Percentiles rank a stretch among this genome's conserved stretches.
These are phyloP conservation scores for Cosmia trapezina DNA, from an alignment of 2,888 invertebrate genomes.

Conservation along the genomic window DNA sequence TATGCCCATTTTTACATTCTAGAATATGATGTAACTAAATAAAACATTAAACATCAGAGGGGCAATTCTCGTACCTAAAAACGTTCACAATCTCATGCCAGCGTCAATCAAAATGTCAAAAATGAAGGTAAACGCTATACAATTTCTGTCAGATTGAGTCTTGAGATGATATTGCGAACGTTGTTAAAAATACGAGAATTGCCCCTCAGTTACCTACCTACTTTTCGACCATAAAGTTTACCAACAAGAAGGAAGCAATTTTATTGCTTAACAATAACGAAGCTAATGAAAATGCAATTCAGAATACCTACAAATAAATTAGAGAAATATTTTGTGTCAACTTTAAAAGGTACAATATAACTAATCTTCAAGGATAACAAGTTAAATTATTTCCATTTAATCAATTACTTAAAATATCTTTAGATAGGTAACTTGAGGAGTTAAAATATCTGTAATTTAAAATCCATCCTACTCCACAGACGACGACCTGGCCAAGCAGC, in stretches of 20 bases:
- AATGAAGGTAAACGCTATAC: too few relatives aligned
- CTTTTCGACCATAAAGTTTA: neutral
- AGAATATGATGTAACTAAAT: neutral
- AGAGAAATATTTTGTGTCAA: neutral
- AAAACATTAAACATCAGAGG: too few relatives aligned
- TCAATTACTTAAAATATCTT: neutral
- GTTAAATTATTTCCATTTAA: neutral
- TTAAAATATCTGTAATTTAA: neutral
- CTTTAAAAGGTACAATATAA: neutral
- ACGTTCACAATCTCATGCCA: too few relatives aligned
- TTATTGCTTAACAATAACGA: neutral
- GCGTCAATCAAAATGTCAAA: too few relatives aligned
- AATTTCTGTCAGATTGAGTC: too few relatives aligned
- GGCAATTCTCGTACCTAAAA: too few relatives aligned
- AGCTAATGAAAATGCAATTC: neutral
- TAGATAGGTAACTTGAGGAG: too few relatives aligned
- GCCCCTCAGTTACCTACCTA: too few relatives aligned
- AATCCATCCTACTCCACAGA: conserved; percentile 66
- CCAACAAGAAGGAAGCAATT: neutral
- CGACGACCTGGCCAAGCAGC: conserved; percentile 78
- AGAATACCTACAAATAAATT: neutral
- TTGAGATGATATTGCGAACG: too few relatives aligned
- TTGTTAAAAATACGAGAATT: too few relatives aligned
- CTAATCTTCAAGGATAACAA: too few relatives aligned
- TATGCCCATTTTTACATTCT: conserved; percentile 44